Evolutionary conservation across 1,140 invertebrate species (phyloP), one percentile per base, ranked within the genome.

Genomic region (Drosophila paulistorum): DNA sequence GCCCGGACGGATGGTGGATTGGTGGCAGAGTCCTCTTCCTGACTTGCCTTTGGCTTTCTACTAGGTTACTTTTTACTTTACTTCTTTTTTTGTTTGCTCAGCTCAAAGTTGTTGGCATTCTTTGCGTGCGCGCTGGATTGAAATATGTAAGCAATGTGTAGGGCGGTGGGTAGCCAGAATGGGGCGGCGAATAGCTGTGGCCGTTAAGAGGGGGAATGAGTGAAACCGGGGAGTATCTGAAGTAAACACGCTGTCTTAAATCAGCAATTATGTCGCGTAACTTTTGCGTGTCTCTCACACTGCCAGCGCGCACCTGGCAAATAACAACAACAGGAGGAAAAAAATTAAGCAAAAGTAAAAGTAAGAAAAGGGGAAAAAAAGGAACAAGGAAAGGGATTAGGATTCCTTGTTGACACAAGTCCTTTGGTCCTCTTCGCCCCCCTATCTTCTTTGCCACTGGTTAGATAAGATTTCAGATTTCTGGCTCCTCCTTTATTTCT

Each of bases 241-340:
- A 41, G 35, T 11, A 61, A 51, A 42, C 37, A 65, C 51, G 65
- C 42, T 51, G 58, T 68, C 71, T 79, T 75, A 78, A 82, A 82
- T 82, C 75, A 71, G 80, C 75, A 82, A 78, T 79, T 82, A 82
- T 74, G 74, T 60, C 74, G 74, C 71, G 64, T 62, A 70, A 76
- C 77, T 81, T 79, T 78, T 17, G 55, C 71, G 37, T 54, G 26
- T 11, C n/a, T 55, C 33, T 26, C 48, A 11, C 57, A 39, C 4
- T 48, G 59, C 58, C 72, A 63, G 41, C 73, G 71, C 14, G 26
- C 61, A 13, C 37, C 37, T 39, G 37, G 45, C 45, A 51, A 51
- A 51, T 1, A 35, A 7, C 41, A 37, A 45, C 39, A 11, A 51
- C 2, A 20, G 17, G 10, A 11, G 26, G 45, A 48, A 30, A 41